Evolutionary conservation across 1,140 invertebrate species (phyloP).

Genomic region (Aricia agestis): DNA sequence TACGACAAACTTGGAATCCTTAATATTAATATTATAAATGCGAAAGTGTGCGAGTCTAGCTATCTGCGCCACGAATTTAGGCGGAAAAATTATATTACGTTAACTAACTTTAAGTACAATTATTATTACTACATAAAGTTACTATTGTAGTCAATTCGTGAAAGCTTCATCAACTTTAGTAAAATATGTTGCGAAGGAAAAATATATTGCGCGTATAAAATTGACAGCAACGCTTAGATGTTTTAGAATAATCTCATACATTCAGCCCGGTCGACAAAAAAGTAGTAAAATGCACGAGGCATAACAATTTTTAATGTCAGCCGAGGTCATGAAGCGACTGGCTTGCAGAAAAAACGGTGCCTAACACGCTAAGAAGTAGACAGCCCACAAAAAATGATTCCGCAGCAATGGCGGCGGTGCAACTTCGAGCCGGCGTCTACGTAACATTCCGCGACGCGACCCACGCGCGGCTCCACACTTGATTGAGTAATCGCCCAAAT

Average conservation of each 20-base stretch:
- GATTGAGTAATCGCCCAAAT: neutral
- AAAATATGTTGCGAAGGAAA: no score
- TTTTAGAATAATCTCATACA: slow-evolving; percentile 20
- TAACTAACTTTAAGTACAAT: no score
- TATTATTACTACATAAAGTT: no score
- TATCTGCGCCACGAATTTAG: no score
- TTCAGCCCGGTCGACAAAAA: slow-evolving; percentile 26
- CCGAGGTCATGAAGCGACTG: slow-evolving; percentile 64
- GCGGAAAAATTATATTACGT: no score
- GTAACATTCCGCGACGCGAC: slow-evolving; percentile 7
- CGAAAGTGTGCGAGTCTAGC: no score
- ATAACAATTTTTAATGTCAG: slow-evolving; percentile 70
- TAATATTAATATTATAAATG: no score
- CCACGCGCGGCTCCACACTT: neutral
- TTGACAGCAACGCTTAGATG: neutral
- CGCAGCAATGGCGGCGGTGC: slow-evolving; percentile 42
- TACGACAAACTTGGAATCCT: no score
- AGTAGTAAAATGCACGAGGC: slow-evolving; percentile 55
- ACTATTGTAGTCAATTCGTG: no score
- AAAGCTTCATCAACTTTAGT: no score
- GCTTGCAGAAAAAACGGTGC: slow-evolving; percentile 57
- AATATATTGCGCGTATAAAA: no score
- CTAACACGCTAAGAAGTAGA: slow-evolving; percentile 65
- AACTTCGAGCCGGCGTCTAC: slow-evolving; percentile 33
- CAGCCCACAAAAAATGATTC: slow-evolving; percentile 63